phyloP scores from a whole-genome alignment of 1,140 invertebrate species.

The Caenorhabditis inopinata region DNA sequence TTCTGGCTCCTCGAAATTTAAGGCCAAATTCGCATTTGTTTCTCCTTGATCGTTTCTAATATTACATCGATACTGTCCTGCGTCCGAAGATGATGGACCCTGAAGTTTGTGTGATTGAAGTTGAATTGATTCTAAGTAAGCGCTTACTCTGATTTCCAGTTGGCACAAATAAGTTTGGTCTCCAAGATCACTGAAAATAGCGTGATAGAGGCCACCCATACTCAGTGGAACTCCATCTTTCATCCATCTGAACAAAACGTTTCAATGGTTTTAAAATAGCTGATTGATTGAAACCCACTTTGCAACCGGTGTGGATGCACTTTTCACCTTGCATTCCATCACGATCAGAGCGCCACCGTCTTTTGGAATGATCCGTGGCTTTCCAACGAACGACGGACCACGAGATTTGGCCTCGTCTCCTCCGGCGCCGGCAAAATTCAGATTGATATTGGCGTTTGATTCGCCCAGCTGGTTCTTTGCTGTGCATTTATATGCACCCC shows the following conservation, averaged over 20 bases:
- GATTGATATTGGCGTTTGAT: slow-evolving; percentile 98
- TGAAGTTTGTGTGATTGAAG: slow-evolving; percentile 62
- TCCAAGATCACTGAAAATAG: slow-evolving; percentile 81
- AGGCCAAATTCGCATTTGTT: slow-evolving; percentile 89
- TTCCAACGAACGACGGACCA: slow-evolving; percentile 90
- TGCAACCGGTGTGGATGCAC: slow-evolving; percentile 83
- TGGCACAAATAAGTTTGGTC: slow-evolving; percentile 85
- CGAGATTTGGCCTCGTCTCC: slow-evolving; percentile 78
- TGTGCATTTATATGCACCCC: slow-evolving; percentile 96
- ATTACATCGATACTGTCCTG: slow-evolving; percentile 95
- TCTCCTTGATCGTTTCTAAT: slow-evolving; percentile 93
- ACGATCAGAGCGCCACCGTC: slow-evolving; percentile 85
- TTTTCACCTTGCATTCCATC: slow-evolving; percentile 91
- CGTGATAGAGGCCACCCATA: slow-evolving; percentile 83
- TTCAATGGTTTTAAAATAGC: neutral
- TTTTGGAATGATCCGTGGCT: slow-evolving; percentile 94
- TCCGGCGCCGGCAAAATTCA: slow-evolving; percentile 94
- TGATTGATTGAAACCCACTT: slow-evolving; percentile 69
- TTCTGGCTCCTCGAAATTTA: slow-evolving; percentile 90
- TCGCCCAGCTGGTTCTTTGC: slow-evolving; percentile 96
- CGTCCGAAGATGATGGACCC: slow-evolving; percentile 89
- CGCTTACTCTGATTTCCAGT: slow-evolving; percentile 77
- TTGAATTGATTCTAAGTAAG: slow-evolving; percentile 16
- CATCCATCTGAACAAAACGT: slow-evolving; percentile 65
- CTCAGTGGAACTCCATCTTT: slow-evolving; percentile 76